A percentile compares a stretch with the other conserved stretches of the same genome.
Conservation (phyloP, 2,888 invertebrate genomes). For the Galerucella pusilla region DNA sequence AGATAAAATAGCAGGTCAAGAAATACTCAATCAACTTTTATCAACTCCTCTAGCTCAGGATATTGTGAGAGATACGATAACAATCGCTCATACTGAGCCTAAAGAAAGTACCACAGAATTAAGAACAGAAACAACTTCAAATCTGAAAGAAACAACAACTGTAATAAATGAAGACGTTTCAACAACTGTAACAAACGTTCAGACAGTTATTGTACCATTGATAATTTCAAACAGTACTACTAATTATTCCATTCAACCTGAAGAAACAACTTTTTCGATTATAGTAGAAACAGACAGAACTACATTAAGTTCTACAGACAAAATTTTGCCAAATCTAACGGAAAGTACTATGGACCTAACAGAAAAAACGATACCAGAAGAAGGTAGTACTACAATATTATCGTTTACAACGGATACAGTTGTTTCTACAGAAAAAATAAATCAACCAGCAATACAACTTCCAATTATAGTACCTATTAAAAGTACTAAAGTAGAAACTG, state of each 20-base stretch:
- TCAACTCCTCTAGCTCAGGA: conserved; percentile 15
- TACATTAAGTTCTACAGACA: conserved; percentile 27
- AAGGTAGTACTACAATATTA: conserved; percentile 24
- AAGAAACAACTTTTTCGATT: conserved; percentile 24
- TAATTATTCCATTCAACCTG: conserved; percentile 17
- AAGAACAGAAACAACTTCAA: not conserved
- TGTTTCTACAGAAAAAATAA: conserved; percentile 11
- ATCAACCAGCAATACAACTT: not conserved
- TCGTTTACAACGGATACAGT: conserved; percentile 20
- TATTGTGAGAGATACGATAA: conserved; percentile 3
- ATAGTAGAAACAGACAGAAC: not conserved
- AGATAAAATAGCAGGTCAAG: conserved; percentile 22
- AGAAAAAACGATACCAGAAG: conserved; percentile 1
- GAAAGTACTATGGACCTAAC: not conserved
- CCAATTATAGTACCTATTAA: conserved; percentile 21
- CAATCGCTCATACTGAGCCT: not conserved
- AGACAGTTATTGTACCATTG: conserved; percentile 8
- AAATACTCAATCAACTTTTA: conserved; percentile 25
- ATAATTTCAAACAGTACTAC: conserved; percentile 5
- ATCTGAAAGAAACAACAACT: conserved; percentile 1
- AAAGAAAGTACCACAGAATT: conserved; percentile 5
- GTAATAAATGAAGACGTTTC: not conserved
- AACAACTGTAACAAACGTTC: not conserved
- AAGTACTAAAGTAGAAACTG: conserved; percentile 36
- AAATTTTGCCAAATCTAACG: not conserved